Evolutionary conservation across 53 echinoderm and acorn worm species (phyloP).

Genomic region (Hippasteria phrygiana): DNA sequence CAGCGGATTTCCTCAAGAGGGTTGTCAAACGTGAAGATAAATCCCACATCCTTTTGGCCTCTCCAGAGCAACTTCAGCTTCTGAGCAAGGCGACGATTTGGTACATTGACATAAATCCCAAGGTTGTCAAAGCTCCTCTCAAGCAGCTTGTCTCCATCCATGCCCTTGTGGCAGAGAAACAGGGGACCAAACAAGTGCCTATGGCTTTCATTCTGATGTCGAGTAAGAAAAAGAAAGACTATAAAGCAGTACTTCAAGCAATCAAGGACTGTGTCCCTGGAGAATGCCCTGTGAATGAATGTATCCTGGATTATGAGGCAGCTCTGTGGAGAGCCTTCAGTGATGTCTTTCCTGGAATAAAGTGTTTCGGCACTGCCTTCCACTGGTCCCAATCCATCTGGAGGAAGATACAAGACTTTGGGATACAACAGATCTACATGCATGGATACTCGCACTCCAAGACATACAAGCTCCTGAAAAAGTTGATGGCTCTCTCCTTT

Average conservation of each 20-base stretch:
- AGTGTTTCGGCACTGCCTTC: constrained; percentile 36
- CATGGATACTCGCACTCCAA: constrained; percentile 6
- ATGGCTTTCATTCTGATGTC: constrained; percentile 54
- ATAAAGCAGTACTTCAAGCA: constrained; percentile 41
- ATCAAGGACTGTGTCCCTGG: background rate
- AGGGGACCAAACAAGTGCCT: constrained; percentile 14
- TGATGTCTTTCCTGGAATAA: background rate
- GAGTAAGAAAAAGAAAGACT: constrained; percentile 38
- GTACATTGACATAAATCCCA: constrained; percentile 48
- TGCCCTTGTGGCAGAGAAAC: constrained; percentile 1
- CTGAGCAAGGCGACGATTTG: constrained; percentile 1
- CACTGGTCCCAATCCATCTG: constrained; percentile 68
- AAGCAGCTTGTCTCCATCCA: constrained; percentile 42
- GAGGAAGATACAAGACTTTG: constrained; percentile 45
- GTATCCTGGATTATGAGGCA: constrained; percentile 37
- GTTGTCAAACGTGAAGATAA: constrained; percentile 16
- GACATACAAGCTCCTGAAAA: constrained; percentile 21
- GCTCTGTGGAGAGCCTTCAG: constrained; percentile 38
- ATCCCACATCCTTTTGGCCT: constrained; percentile 28
- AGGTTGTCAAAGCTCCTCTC: constrained; percentile 17
- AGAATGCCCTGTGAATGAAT: background rate
- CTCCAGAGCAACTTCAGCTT: constrained; percentile 32
- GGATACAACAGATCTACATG: constrained; percentile 7
- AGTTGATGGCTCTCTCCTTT: constrained; percentile 62
- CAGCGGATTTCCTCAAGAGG: constrained; percentile 19